Percentiles rank a stretch among this genome's conserved stretches.
Conservation (phyloP, 2,797 vertebrate genomes). For the Chiloscyllium punctatum region DNA sequence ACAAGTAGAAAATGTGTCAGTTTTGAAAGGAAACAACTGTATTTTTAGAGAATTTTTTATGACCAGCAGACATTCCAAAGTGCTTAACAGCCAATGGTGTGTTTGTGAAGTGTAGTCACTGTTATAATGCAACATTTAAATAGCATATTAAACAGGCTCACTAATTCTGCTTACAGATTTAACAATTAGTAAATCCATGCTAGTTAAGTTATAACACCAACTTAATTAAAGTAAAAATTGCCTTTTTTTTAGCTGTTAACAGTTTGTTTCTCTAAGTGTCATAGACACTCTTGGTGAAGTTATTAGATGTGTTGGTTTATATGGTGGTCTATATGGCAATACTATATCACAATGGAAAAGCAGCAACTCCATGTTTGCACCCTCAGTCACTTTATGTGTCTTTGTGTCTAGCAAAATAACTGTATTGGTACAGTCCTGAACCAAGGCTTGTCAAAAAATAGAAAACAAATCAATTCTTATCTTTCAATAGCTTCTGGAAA, state of each 20-base stretch:
- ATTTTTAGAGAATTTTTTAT: not conserved
- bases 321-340: not conserved
- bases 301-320: not conserved
- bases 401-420: not conserved
- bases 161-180: not conserved
- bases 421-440: not conserved
- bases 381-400: not conserved
- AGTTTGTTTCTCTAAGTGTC: not conserved
- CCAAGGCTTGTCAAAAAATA: not conserved
- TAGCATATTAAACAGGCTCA: not conserved
- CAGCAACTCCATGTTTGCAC: not conserved
- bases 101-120: not conserved
- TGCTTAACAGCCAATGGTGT: not conserved
- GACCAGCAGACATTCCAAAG: not conserved
- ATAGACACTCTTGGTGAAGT: not conserved
- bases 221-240: not conserved
- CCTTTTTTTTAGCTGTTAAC: not conserved
- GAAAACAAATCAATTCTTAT: not conserved
- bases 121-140: not conserved
- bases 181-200: not conserved
- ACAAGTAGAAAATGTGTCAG: not conserved
- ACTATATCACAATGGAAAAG: not conserved
- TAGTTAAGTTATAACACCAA: not conserved
- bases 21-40: not conserved
- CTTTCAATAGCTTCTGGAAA: not conserved